Evolutionary conservation across 1,140 invertebrate genomes (phyloP), one percentile per base, ranked within the genome.

Genomic region (Euura saliciscinereae): DNA sequence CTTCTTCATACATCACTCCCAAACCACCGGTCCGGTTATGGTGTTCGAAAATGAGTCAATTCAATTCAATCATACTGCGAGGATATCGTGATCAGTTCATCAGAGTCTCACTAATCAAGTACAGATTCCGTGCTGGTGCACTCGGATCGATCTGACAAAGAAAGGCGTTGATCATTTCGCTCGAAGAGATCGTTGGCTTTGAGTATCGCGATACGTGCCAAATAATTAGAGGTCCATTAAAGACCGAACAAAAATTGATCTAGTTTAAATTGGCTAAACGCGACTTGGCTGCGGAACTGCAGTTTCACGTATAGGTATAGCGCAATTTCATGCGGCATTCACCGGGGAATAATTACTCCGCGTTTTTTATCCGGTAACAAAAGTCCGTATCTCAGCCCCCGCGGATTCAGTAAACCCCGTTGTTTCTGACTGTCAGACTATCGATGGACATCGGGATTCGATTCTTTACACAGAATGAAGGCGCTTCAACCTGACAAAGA

Each of bases 201-300:
- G 51, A 3, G 51, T 59, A 59, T 11, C 51, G 51, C 51, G 10
- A 8, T 8, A 59, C 51, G 51, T 59, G 51, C 51, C 51, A 59
- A 59, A 59, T 59, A 59, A 59, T 59, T 59, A 59, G 51, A 59
- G 13, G 13, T n/a, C 51, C 13, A n/a, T 59, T 59, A 59, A 59
- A n/a, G 8, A 8, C 13, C 6, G 51, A 59, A 8, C 10, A 59
- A 59, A 59, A 59, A n/a, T 59, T 28, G 51, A 59, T 59, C 51
- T 59, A 8, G 51, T 59, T 59, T 59, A 59, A 59, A 59, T 59
- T 59, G 51, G 51, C 51, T n/a, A 59, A 59, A 59, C 51, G 51
- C 51, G 51, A 59, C 51, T 59, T 59, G 51, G 51, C 51, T 59
- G 51, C 51, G 46, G 13, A 59, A 59, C 51, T 28, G 28, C 28